Conservation (phyloP, 2,888 invertebrate genomes). For the Drosophila basisetae region DNA sequence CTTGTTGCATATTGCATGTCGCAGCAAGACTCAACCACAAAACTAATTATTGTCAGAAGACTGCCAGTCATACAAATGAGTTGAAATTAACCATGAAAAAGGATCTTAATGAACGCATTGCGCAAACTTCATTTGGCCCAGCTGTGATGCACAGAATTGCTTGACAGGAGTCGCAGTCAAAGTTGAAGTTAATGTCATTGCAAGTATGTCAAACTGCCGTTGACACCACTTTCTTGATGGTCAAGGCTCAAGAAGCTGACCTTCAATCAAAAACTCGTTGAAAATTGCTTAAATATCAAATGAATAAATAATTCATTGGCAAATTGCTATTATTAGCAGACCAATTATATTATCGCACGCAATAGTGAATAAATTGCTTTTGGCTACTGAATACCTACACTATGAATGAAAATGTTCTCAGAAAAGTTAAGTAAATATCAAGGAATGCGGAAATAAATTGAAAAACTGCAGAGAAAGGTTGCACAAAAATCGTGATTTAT, state of each 20-base stretch:
- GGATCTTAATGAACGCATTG: constrained; percentile 56
- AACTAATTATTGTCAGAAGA: constrained; percentile 51
- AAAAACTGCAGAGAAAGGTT: too few relatives aligned
- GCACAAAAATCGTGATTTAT: neutral
- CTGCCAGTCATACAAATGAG: constrained; percentile 60
- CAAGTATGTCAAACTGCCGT: neutral
- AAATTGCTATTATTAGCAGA: neutral
- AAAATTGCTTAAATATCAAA: constrained; percentile 57
- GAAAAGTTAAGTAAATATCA: constrained; percentile 28
- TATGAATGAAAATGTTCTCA: neutral
- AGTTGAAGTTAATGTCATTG: neutral
- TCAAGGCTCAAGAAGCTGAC: constrained; percentile 16
- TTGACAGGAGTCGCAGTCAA: constrained; percentile 20
- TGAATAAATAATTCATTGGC: constrained; percentile 33
- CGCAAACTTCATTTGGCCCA: constrained; percentile 42
- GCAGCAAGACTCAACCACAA: constrained; percentile 8
- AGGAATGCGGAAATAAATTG: neutral
- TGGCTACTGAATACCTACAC: neutral
- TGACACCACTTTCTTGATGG: neutral
- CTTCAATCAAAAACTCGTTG: constrained; percentile 30
- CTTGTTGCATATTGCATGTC: constrained; percentile 32
- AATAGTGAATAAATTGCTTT: constrained; percentile 16
- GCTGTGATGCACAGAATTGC: constrained; percentile 29
- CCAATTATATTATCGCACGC: constrained; percentile 31
- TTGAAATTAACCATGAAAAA: constrained; percentile 44